Base-by-base conservation (phyloP, 2,797 vertebrate genomes). In the Hydrolagus colliei region DNA sequence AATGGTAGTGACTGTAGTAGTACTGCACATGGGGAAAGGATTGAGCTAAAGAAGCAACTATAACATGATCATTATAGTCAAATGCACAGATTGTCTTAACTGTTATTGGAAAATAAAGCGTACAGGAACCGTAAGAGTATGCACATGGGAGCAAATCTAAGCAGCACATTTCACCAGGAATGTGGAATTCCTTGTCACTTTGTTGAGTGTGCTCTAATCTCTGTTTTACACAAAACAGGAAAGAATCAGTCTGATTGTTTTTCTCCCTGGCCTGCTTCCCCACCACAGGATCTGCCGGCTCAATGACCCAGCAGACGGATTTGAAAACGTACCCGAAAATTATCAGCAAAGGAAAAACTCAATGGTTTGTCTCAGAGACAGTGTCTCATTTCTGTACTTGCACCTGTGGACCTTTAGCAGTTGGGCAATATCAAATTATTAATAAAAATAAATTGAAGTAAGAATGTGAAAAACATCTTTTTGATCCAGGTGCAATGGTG, bases 191-290 rank as follows among this genome's bases (percentile, higher is more conserved):
- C 52, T 75, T 52, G 7, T 14, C 6, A 11, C 52, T 4, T 41
- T 52, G 32, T 75, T 41, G 14, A 41, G 4, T 16, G 9, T 41
- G 35, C 32, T 41, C 32, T 73, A 22, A 73, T 73, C 72, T 27
- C 11, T 22, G 27, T 73, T 20, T 73, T 73, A 73, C 72, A 73
- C n/a, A 73, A 72, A 73, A 73, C n/a, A 73, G 72, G 72, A 52
- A 75, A 75, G 73, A 35, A 75, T 35, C 35, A 52, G 73, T 11
- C 41, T 75, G 32, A 74, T 52, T 75, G 73, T 52, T 75, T 75
- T 35, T 41, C 32, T 41, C 52, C 6, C 11, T 35, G 32, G 73
- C 32, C 16, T 75, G 73, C 1, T 52, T 75, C 32, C 14, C 73
- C 52, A 13, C 18, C 5, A 14, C 13, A 74, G 18, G 13, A 75